Conservation (phyloP, 2,797 vertebrate species). For the Momotus momota region DNA sequence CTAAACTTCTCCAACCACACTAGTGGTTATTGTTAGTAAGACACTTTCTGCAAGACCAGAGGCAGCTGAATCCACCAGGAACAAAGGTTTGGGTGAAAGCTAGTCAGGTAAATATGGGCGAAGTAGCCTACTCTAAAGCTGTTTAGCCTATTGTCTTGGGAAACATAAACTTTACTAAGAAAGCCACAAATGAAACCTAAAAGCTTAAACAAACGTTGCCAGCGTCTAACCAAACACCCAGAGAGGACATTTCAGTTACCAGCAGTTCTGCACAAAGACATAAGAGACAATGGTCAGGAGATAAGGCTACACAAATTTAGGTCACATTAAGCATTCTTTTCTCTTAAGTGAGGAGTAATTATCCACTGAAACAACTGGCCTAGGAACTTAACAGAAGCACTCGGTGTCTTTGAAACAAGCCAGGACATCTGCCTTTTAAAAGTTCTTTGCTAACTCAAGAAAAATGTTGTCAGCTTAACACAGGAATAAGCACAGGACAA, state of each 20-base stretch:
- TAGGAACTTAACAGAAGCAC: not conserved
- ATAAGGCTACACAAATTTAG: not conserved
- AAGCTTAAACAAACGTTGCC: not conserved
- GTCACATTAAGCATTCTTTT: not conserved
- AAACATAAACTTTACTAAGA: not conserved
- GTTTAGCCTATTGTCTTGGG: not conserved
- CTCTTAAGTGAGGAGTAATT: not conserved
- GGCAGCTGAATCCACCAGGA: not conserved
- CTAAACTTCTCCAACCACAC: not conserved
- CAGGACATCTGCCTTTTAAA: not conserved
- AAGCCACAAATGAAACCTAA: not conserved
- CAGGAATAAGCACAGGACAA: not conserved
- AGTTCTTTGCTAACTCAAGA: not conserved
- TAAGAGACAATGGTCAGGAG: not conserved
- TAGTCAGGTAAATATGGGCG: not conserved
- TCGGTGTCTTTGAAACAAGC: not conserved
- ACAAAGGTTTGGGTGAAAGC: not conserved
- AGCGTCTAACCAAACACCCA: not conserved
- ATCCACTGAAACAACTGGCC: not conserved
- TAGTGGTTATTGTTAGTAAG: not conserved
- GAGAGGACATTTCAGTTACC: not conserved
- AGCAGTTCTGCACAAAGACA: not conserved
- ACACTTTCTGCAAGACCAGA: not conserved
- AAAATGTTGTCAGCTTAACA: not conserved
- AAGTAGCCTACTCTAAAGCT: not conserved